Evolutionary conservation across 2,113 vertebrate genomes (phyloP), one percentile per base, ranked within the genome.

Genomic region (Peromyscus maniculatus): DNA sequence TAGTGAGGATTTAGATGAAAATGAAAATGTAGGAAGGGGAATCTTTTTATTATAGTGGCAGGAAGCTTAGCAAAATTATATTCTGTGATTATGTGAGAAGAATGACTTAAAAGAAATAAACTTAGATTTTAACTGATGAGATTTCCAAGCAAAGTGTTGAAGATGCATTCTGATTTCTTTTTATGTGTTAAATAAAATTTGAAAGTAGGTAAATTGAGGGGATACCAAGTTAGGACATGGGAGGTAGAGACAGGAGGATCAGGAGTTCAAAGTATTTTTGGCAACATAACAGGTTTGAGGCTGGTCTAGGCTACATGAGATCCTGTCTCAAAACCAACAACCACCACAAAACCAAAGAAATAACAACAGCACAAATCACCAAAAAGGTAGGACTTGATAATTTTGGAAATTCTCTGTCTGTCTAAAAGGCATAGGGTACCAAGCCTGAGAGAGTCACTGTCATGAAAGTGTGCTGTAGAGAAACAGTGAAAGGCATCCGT

Each of bases 351-450:
- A 31, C 62, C 24, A 19, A 36, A 33, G 39, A 87, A 87, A 59
- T 39, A 83, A 82, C 21, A 66, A 64, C 59, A 64, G 19, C 82
- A 86, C 64, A 87, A 87, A 93, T 67, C 3, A 49, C 80, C 24
- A 80, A 59, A 69, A 83, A 91, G 10, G n/a, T 80, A 89, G 22
- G 19, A 66, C 55, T 78, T 89, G 26, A 12, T 84, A 49, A 88
- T 83, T 92, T 96, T 90, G 80, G 49, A 92, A 93, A 95, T 74
- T 94, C 17, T 69, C 36, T 89, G 57, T 69, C 36, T 89, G 57
- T 66, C 26, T 66, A 78, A 91, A 72, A 71, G 72, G 33, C 43
- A 80, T n/a, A 94, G 62, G 17, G 12, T 66, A 43, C 26, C 94
- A 52, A 91, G 55, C 43, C 82, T 57, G 21, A n/a, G 33, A 82